Base-by-base conservation (phyloP, 1,140 invertebrate species). In the Theocolax elegans region DNA sequence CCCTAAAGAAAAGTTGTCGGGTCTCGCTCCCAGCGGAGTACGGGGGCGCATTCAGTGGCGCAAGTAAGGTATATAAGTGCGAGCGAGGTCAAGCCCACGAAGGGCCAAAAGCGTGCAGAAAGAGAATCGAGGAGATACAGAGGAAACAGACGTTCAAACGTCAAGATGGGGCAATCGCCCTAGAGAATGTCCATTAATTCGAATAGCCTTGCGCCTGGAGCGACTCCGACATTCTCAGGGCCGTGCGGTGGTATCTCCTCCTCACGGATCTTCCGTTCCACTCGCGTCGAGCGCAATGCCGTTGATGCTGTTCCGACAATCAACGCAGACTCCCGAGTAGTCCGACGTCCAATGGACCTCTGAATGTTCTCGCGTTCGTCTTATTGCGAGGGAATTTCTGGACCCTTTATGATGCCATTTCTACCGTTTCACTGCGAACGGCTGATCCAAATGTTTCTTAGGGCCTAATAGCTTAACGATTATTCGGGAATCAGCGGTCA, bases 171-270 rank as follows among this genome's bases (percentile, higher is more conserved):
- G 25, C 51, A 56, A 66, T 46, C 25, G 40, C 27, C 42, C 8
- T 7, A 6, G 66, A 67, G 46, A 67, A 60, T 46, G 23, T 31
- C 56, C 38, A 67, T 67, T 60, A 67, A 51, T 67, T 17, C 54
- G 44, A 60, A 49, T 10, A 23, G 40, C 17, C 44, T n/a, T 23
- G 21, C 44, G 21, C 2, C 15, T 17, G 17, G 40, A 15, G 25
- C 17, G n/a, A 31, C 0, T 9, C 7, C 17, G 8, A 54, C 1
- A 54, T 31, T 31, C 15, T 17, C 27, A 1, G 31, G 7, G n/a
- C 48, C 2, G 27, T 10, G 19, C 12, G 1, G n/a, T n/a, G n/a
- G 15, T 25, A 44, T 4, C 48, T 25, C 19, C 7, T 23, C 48
- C 21, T 21, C 19, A 19, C 3, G 12, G n/a, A n/a, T n/a, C 49